phyloP scores from a whole-genome alignment of 2,888 invertebrate species.

The Pachycephus smyrnensis region DNA sequence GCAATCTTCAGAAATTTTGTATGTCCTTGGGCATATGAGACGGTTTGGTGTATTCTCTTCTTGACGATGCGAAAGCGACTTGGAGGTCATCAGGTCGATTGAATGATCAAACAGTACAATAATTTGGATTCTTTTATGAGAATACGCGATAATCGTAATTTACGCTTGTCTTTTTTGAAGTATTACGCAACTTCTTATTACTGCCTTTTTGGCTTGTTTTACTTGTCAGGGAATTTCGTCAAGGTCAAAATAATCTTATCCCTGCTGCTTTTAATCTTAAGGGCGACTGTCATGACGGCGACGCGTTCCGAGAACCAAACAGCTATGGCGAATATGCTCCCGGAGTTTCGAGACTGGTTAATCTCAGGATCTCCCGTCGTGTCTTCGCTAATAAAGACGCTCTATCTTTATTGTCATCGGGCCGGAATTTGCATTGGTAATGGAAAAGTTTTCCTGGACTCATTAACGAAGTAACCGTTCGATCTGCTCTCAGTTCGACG shows the following conservation, averaged over 20 bases:
- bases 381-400: not conserved
- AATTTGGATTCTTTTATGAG: too few species aligned
- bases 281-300: not conserved
- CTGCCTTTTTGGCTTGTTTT: not conserved
- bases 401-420: not conserved
- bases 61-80: not conserved
- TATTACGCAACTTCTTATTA: too few species aligned
- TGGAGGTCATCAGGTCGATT: not conserved
- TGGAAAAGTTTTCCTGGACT: slow-evolving; percentile 46
- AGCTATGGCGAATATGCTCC: not conserved
- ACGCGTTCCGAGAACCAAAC: not conserved
- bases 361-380: not conserved
- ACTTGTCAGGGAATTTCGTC: not conserved
- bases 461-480: slow-evolving; percentile 46
- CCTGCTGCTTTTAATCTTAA: not conserved
- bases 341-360: not conserved
- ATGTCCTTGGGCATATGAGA: too few species aligned
- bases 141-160: too few species aligned
- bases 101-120: not conserved
- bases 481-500: slow-evolving; percentile 14
- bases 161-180: too few species aligned
- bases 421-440: slow-evolving; percentile 44
- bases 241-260: not conserved
- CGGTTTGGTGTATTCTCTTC: not conserved
- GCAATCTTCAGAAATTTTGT: too few species aligned